Conservation (phyloP, 2,797 vertebrate genomes). For the Picus viridis region DNA sequence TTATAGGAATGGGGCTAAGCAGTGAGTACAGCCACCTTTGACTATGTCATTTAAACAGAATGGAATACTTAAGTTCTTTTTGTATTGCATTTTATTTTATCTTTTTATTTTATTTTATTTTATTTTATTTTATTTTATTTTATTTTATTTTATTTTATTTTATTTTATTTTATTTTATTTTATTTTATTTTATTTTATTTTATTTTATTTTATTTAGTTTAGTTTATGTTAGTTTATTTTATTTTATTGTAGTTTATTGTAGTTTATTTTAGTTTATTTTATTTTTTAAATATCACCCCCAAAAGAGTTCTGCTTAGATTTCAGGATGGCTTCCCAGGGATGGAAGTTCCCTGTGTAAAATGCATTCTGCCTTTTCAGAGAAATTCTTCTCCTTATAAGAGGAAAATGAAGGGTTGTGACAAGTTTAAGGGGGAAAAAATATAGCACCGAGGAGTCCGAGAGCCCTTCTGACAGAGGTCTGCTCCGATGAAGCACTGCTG, state of each 20-base stretch:
- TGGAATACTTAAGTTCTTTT: not conserved
- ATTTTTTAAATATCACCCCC: not conserved
- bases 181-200: too few species aligned
- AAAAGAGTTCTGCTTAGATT: not conserved
- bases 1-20: not conserved
- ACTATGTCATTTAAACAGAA: not conserved
- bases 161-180: too few species aligned
- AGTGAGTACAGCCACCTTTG: not conserved
- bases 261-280: not conserved
- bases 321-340: not conserved
- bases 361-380: not conserved
- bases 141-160: not conserved
- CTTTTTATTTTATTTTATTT: too few species aligned
- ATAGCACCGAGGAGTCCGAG: not conserved
- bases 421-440: not conserved
- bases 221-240: too few species aligned
- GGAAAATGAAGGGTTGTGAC: not conserved
- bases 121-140: not conserved
- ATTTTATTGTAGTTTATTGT: not conserved
- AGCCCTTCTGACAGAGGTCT: not conserved
- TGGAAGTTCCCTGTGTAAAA: not conserved
- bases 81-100: not conserved
- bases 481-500: not conserved
- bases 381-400: not conserved
- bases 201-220: too few species aligned